Evolutionary conservation across 2,888 invertebrate species (phyloP), one percentile per base, ranked within the genome.

Genomic region (Scaptomyza flava): DNA sequence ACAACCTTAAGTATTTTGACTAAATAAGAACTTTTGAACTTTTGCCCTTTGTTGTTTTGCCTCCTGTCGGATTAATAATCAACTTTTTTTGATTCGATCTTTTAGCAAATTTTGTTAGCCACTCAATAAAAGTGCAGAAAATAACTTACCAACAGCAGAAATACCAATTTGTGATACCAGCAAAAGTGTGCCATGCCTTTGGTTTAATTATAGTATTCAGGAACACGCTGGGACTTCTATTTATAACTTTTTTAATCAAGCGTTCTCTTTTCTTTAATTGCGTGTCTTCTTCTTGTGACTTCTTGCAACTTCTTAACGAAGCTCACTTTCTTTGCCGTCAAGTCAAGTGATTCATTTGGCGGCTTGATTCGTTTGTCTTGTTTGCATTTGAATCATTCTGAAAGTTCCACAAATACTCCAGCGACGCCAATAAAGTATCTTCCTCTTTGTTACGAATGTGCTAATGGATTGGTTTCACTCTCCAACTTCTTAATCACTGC

Each of bases 141-240:
- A 7, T 0, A 41, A 89, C 90, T 90, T 78, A 90, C 90, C 90
- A 90, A 68, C 69, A 90, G 83, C 68, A 90, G 71, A 72, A 89
- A 89, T 58, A 89, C 75, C 63, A 89, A 68, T 81, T 89, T 83
- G 53, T 84, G 82, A 70, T 87, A 79, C 81, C 90, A 87, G 69
- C 90, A 89, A 76, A 90, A 90, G 78, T 89, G 89, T 84, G 87
- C 89, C 87, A 88, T 88, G 59, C 63, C 72, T 63, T 63, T 41
- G 17, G 41, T 30, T 33, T 65, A 38, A 12, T 47, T 59, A 38
- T 23, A 17, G 43, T 47, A 20, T 64, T 48, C 60, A 27, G 14
- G 3, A 9, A 11, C 14, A 14, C 7, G n/a, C 9, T 31, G 9
- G 14, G 8, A 38, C 38, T 38, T 38, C 3, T 41, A 66, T 62